Percentiles rank a stretch among this genome's conserved stretches.
Conservation (phyloP, 2,113 vertebrate species). For the Notiomystis cincta region DNA sequence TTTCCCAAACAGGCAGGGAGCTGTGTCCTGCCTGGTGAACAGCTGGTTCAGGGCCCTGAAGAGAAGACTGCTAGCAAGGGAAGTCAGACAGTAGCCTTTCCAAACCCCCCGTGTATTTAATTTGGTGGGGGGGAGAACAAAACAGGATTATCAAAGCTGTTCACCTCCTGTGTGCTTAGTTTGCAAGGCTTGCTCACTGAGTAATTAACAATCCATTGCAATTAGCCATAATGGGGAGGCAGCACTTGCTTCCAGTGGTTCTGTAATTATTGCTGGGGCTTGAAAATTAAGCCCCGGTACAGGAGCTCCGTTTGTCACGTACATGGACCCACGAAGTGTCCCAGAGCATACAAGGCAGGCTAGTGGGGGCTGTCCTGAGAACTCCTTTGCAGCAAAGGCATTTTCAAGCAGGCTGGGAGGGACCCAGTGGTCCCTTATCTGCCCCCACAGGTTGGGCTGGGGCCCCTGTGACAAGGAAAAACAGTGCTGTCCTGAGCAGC, state of each 20-base stretch:
- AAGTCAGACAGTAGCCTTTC: background rate
- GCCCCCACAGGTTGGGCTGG: background rate
- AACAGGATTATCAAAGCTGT: slow-evolving; percentile 5
- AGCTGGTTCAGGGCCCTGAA: background rate
- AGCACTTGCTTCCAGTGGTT: background rate
- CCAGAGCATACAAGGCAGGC: rapidly evolving
- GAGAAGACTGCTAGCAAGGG: background rate
- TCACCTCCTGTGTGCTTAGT: background rate
- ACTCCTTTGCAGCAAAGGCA: background rate
- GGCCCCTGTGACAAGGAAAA: background rate
- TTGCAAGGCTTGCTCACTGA: background rate
- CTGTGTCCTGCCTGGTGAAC: background rate
- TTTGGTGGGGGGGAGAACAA: background rate
- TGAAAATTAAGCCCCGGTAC: background rate
- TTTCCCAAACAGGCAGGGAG: background rate
- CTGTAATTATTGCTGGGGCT: background rate
- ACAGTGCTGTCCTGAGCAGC: rapidly evolving
- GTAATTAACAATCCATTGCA: slow-evolving; percentile 15
- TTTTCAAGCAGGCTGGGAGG: background rate
- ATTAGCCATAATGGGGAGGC: background rate
- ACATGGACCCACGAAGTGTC: rapidly evolving
- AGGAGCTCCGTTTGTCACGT: rapidly evolving
- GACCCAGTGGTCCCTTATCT: background rate
- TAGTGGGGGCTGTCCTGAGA: background rate
- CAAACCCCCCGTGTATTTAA: background rate